phyloP scores from a whole-genome alignment of 2,888 invertebrate genomes.

The Camponotus fellah region DNA sequence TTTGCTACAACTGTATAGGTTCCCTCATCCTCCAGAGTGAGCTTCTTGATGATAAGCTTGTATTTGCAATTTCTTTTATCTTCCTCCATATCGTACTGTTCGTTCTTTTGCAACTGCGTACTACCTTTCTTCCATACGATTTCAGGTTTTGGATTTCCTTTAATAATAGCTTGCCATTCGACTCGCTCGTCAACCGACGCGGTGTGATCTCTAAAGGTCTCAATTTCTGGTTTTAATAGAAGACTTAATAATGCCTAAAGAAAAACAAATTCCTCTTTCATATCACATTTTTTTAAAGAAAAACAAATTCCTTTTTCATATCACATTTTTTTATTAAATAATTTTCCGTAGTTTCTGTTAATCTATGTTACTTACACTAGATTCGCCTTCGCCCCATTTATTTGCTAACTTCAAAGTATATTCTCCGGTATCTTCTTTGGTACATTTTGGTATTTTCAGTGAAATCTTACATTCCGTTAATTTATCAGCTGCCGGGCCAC shows the following conservation, averaged over 20 bases:
- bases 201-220: slow-evolving; percentile 91
- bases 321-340: not conserved
- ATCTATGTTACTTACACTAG: slow-evolving; percentile 87
- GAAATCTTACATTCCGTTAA: slow-evolving; percentile 94
- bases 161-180: slow-evolving; percentile 93
- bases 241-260: slow-evolving; percentile 91
- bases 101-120: slow-evolving; percentile 88
- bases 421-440: slow-evolving; percentile 91
- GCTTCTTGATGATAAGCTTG: slow-evolving; percentile 91
- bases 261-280: slow-evolving; percentile 19
- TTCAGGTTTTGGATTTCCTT: slow-evolving; percentile 96
- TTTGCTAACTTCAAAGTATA: slow-evolving; percentile 94
- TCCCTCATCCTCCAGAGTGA: slow-evolving; percentile 92
- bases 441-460: slow-evolving; percentile 92
- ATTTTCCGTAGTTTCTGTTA: not conserved
- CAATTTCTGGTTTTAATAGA: slow-evolving; percentile 92
- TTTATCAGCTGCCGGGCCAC: slow-evolving; percentile 91
- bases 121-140: slow-evolving; percentile 93
- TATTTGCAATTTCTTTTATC: slow-evolving; percentile 89
- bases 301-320: slow-evolving; percentile 17
- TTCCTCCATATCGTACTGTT: slow-evolving; percentile 88
- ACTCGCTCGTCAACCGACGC: slow-evolving; percentile 93
- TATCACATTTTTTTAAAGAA: not conserved
- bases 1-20: slow-evolving; percentile 92
- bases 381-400: slow-evolving; percentile 92